Conservation (phyloP, 35 echinoderm and acorn worm species). For the Chiridota heheva region DNA sequence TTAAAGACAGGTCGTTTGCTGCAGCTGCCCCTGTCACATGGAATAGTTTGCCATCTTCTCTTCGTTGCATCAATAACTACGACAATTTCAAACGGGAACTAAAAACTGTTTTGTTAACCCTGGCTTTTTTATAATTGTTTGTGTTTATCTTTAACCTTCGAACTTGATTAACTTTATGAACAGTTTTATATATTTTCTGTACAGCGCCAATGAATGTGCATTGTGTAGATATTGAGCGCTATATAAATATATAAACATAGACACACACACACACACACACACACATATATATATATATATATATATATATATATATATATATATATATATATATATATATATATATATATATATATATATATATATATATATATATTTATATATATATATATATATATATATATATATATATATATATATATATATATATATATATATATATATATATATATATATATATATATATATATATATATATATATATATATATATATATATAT, state of each 20-base stretch:
- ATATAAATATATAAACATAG: no score
- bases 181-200: no score
- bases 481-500: not conserved
- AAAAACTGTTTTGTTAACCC: no score
- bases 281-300: not conserved
- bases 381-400: not conserved
- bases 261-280: constrained; percentile 7
- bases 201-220: no score
- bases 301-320: not conserved
- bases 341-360: not conserved
- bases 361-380: not conserved
- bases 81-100: no score
- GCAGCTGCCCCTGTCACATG: no score
- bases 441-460: not conserved
- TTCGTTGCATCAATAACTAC: no score
- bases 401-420: not conserved
- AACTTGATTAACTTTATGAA: no score
- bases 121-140: no score
- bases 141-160: no score
- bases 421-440: not conserved
- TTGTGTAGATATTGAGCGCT: not conserved
- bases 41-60: no score
- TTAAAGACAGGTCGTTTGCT: no score
- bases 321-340: not conserved
- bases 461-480: not conserved